A percentile compares a stretch with the other conserved stretches of the same genome.
phyloP scores from a whole-genome alignment of 2,113 vertebrate species.

The Apodemus sylvaticus region DNA sequence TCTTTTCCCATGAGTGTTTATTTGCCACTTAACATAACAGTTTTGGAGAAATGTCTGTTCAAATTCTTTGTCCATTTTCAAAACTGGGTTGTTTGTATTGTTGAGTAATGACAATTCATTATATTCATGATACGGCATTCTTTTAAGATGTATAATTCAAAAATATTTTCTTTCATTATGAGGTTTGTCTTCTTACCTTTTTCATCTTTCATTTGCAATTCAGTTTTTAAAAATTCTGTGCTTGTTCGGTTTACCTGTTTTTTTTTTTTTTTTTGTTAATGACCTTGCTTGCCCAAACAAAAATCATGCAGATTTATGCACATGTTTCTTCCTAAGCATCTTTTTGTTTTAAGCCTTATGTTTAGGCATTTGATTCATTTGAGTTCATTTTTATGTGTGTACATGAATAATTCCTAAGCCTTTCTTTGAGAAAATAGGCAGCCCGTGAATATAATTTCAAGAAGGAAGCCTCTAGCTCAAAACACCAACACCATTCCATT shows the following conservation, averaged over 20 bases:
- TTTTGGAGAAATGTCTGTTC: constrained; percentile 22
- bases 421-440: constrained; percentile 30
- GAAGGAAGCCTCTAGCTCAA: not conserved
- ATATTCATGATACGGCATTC: not conserved
- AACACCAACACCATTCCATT: not conserved
- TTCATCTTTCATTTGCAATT: constrained; percentile 14
- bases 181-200: not conserved
- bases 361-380: not conserved
- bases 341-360: not conserved
- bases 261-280: constrained; percentile 33
- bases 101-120: not conserved
- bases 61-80: not conserved
- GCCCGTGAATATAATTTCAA: not conserved
- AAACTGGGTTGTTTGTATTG: not conserved
- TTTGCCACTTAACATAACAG: not conserved
- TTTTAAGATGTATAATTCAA: not conserved
- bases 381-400: not conserved
- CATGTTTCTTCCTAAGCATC: not conserved
- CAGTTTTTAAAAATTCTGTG: constrained; percentile 5
- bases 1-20: not conserved
- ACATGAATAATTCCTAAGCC: not conserved
- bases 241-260: not conserved
- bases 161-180: not conserved
- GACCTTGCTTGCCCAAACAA: not conserved
- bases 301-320: not conserved